Evolutionary conservation across 2,113 vertebrate species (phyloP).

Genomic region (Callionymus lyra): DNA sequence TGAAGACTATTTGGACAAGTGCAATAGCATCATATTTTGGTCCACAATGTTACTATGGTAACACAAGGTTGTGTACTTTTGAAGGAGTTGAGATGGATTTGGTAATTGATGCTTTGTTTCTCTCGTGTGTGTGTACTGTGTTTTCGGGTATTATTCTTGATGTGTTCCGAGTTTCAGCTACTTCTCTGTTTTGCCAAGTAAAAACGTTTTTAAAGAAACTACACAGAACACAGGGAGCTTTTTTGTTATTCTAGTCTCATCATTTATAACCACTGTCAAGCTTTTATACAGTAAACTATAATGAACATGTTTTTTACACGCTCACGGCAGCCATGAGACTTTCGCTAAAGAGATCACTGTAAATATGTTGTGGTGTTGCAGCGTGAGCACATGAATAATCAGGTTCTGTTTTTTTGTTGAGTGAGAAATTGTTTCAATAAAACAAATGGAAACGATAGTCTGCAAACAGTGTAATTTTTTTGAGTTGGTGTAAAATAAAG

Average conservation of each 20-base stretch:
- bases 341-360: conserved; percentile 53
- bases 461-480: no score
- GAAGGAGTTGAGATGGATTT: conserved; percentile 20
- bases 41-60: conserved; percentile 7
- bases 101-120: conserved; percentile 20
- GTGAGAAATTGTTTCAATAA: conserved; percentile 50
- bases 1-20: conserved; percentile 35
- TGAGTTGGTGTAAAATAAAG: no score
- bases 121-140: conserved; percentile 16
- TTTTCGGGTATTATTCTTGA: conserved; percentile 15
- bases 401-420: conserved; percentile 46
- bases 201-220: conserved; percentile 9
- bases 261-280: conserved; percentile 61
- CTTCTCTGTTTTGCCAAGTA: conserved; percentile 29
- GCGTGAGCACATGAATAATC: conserved; percentile 41
- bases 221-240: neutral
- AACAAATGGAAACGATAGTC: conserved; percentile 7
- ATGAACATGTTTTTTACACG: conserved; percentile 45
- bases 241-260: conserved; percentile 29
- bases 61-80: conserved; percentile 14
- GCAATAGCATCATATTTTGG: conserved; percentile 36
- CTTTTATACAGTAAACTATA: conserved; percentile 39
- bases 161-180: conserved; percentile 5
- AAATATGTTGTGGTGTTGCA: conserved; percentile 38
- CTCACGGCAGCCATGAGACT: conserved; percentile 33